Evolutionary conservation across 2,113 vertebrate genomes (phyloP).

Genomic region (Nothobranchius kuhntae): DNA sequence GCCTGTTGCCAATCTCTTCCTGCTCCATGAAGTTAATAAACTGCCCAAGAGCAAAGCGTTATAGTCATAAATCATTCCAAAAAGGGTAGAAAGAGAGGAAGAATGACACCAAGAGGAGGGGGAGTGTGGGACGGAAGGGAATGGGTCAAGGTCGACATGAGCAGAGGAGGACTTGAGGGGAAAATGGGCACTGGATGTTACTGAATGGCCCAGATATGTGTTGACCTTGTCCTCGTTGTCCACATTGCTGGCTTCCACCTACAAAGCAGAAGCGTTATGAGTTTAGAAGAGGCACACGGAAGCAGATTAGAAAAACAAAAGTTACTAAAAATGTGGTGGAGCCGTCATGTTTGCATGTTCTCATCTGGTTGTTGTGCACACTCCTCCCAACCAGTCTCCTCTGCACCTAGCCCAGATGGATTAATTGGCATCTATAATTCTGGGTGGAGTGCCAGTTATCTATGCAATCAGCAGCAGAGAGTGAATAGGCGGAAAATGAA

Average conservation of each 20-base stretch:
- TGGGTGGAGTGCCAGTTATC: constrained; percentile 51
- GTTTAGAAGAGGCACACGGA: constrained; percentile 15
- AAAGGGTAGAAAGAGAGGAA: constrained; percentile 41
- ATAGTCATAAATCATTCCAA: constrained; percentile 68
- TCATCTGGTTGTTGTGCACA: constrained; percentile 5
- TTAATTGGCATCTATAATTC: constrained; percentile 60
- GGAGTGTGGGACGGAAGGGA: constrained; percentile 22
- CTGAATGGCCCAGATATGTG: constrained; percentile 43
- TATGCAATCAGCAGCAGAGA: constrained; percentile 48
- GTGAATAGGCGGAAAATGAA: constrained; percentile 57
- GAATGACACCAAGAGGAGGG: constrained; percentile 9
- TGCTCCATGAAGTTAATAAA: constrained; percentile 70
- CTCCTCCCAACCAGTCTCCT: not conserved
- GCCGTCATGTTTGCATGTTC: constrained; percentile 26
- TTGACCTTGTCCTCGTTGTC: constrained; percentile 51
- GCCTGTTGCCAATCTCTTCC: constrained; percentile 27
- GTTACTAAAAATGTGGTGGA: constrained; percentile 7
- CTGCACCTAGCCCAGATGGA: constrained; percentile 47
- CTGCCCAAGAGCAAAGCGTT: constrained; percentile 63
- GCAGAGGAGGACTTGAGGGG: constrained; percentile 15
- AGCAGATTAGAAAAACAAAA: constrained; percentile 8
- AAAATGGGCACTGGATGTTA: constrained; percentile 32
- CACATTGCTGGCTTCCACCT: constrained; percentile 16
- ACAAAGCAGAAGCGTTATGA: constrained; percentile 9
- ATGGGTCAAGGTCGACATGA: constrained; percentile 53